Base-by-base conservation (phyloP, 1,140 invertebrate genomes). In the Nasonia giraulti region DNA sequence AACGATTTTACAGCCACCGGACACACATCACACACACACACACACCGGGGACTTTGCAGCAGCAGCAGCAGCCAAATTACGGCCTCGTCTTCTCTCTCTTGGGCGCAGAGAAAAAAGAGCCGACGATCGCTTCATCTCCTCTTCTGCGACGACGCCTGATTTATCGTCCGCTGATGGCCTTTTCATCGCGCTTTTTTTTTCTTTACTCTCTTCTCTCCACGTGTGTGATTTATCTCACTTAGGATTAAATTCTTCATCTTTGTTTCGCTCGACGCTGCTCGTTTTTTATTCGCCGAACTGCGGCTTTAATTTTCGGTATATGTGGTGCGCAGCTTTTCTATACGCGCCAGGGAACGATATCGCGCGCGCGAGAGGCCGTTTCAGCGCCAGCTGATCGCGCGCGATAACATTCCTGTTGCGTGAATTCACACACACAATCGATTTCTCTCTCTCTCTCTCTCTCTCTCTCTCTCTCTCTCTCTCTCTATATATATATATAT, bases 191-290 rank as follows among this genome's bases (percentile, higher is more conserved):
- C 44, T n/a, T n/a, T 80, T 55, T 47, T 75, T 31, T 37, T 71
- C n/a, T 55, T 17, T 20, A 27, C 3, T 31, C 44, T 12, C 11
- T 23, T 74, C 44, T 37, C 11, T 11, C 44, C 37, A 7, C 7
- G 68, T 31, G 27, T 50, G 14, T 74, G 69, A 82, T 82, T 85
- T 81, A 85, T 81, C 73, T 44, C 84, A 50, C 74, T 76, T 80
- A 44, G n/a, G 62, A 80, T 80, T 80, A 68, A 84, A 71, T 71
- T 84, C 76, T 20, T 79, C 47, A 55, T 77, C 33, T 68, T 68
- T 78, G 50, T 73, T 80, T n/a, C 47, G 78, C 23, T 55, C 40
- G n/a, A 40, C 8, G 40, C 40, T 44, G 4, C 50, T 74, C 33
- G 11, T 76, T 85, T 75, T 75, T 80, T 20, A 68, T 31, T 66